Evolutionary conservation across 2,113 vertebrate species (phyloP).

Genomic region (Anas platyrhynchos): DNA sequence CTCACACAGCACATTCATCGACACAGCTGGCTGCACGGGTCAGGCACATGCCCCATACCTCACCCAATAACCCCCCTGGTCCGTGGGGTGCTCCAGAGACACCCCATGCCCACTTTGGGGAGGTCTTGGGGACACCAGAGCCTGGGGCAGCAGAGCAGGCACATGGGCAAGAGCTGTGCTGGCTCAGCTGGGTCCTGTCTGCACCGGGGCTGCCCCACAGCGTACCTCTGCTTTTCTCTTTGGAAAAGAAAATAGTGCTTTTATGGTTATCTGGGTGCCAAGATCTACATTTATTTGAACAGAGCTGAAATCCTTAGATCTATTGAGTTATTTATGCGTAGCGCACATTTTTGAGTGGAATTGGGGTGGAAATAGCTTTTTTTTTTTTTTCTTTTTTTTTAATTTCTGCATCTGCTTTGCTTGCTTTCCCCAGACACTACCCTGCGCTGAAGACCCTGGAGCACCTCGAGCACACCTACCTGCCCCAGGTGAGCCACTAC

Average conservation of each 20-base stretch:
- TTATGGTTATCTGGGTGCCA: no score
- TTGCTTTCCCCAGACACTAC: conserved; percentile 85
- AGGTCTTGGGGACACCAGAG: neutral
- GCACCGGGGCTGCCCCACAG: no score
- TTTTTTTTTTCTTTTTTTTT: neutral
- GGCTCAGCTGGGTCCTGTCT: neutral
- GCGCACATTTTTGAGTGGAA: neutral
- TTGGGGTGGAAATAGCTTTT: conserved; percentile 29
- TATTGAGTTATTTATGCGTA: neutral
- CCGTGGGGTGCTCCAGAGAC: no score
- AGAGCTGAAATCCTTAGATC: neutral
- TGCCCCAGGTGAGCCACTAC: conserved; percentile 92
- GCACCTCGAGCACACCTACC: conserved; percentile 89
- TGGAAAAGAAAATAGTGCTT: neutral
- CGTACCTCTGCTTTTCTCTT: neutral
- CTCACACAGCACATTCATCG: accelerated
- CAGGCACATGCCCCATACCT: neutral
- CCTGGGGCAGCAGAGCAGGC: neutral
- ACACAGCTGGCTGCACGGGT: accelerated
- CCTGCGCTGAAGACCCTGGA: conserved; percentile 94
- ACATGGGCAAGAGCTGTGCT: neutral
- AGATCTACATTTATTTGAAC: neutral
- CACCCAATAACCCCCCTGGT: no score
- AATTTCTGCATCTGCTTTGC: neutral
- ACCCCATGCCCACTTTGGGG: neutral